Evolutionary conservation across 1,140 invertebrate genomes (phyloP).

Genomic region (Nebria ingens): DNA sequence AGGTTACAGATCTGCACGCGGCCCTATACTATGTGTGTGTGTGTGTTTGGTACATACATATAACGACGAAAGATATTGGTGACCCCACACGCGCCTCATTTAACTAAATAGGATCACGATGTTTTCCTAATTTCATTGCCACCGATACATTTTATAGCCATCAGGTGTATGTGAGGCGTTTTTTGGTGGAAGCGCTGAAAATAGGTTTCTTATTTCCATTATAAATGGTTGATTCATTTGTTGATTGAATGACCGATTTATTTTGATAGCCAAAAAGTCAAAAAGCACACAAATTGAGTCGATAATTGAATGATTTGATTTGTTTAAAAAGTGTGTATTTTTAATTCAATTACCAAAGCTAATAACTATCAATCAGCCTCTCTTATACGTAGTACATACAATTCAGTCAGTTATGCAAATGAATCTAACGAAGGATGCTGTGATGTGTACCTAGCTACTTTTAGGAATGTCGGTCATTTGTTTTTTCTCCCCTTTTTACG

Average conservation of each 20-base stretch:
- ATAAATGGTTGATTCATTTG: no score
- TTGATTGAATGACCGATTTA: neutral
- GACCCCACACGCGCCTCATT: conserved; percentile 2
- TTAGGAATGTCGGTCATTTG: no score
- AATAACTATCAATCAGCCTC: no score
- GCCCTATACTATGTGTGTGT: neutral
- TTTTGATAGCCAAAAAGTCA: neutral
- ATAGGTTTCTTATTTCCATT: no score
- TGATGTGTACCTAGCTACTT: no score
- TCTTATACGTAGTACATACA: no score
- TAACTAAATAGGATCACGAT: conserved; percentile 5
- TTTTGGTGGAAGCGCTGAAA: neutral
- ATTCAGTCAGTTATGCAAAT: no score
- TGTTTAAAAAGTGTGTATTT: no score
- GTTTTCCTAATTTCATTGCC: conserved; percentile 1
- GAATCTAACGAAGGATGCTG: no score
- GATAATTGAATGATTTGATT: neutral
- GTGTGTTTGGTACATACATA: neutral
- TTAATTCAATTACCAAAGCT: no score
- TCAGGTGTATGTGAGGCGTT: neutral
- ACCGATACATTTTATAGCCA: no score
- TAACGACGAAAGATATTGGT: neutral
- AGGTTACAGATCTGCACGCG: neutral
- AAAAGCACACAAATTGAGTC: neutral
- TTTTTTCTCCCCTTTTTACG: no score